phyloP scores from a whole-genome alignment of 2,113 vertebrate species.

The Pachypanchax playfairii region DNA sequence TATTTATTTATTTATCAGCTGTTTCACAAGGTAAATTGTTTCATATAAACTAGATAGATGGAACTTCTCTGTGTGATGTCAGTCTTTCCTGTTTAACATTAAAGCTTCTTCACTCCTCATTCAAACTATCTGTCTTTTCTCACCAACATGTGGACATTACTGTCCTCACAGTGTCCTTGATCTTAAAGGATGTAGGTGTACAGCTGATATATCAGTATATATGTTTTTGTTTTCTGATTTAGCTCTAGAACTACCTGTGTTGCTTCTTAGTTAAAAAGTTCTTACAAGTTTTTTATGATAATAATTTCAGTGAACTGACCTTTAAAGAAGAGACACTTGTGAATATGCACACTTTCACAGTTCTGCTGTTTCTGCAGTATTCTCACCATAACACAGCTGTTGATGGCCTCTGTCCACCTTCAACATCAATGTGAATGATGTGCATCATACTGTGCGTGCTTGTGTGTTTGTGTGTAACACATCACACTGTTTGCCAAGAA shows the following conservation, averaged over 20 bases:
- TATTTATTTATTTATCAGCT: too few relatives aligned
- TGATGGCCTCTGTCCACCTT: conserved; percentile 10
- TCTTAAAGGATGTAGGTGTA: too few relatives aligned
- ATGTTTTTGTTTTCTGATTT: background rate
- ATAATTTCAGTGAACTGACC: background rate
- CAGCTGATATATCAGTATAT: too few relatives aligned
- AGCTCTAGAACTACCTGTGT: background rate
- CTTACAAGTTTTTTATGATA: background rate
- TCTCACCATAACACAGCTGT: conserved; percentile 8
- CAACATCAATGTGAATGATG: conserved; percentile 4
- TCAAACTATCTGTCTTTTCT: too few relatives aligned
- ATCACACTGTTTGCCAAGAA: conserved; percentile 27
- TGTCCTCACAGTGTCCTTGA: too few relatives aligned
- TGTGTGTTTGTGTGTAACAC: background rate
- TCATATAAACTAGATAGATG: too few relatives aligned
- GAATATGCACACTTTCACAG: background rate
- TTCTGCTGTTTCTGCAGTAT: background rate
- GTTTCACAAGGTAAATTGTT: too few relatives aligned
- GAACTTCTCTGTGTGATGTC: too few relatives aligned
- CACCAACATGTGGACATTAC: too few relatives aligned
- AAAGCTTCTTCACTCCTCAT: too few relatives aligned
- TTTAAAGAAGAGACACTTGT: background rate
- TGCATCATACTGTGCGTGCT: conserved; percentile 3
- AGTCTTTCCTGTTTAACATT: too few relatives aligned
- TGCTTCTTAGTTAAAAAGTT: background rate